Percentiles rank a stretch among this genome's conserved stretches.
Conservation (phyloP, 2,888 invertebrate genomes). For the Psylliodes chrysocephalus region DNA sequence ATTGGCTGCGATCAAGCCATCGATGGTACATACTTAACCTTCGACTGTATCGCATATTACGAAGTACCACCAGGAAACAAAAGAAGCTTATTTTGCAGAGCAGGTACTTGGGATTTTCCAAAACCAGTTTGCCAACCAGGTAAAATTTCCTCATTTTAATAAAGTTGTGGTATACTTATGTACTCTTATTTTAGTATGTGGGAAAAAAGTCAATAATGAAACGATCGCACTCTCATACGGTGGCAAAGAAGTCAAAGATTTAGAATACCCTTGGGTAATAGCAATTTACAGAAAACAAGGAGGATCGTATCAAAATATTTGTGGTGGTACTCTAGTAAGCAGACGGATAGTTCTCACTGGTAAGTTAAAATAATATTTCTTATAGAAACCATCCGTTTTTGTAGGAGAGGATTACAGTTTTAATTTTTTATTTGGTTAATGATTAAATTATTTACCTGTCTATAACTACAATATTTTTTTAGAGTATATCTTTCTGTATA, state of each 20-base stretch:
- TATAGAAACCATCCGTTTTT: too few species aligned
- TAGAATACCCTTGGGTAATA: slow-evolving; percentile 40
- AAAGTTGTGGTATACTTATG: not conserved
- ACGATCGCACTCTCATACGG: slow-evolving; percentile 21
- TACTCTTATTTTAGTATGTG: slow-evolving; percentile 33
- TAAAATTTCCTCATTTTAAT: not conserved
- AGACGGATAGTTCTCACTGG: slow-evolving; percentile 36
- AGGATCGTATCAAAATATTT: slow-evolving; percentile 25
- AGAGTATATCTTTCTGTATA: too few species aligned
- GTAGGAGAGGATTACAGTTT: too few species aligned
- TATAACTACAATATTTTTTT: too few species aligned
- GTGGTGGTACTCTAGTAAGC: slow-evolving; percentile 39
- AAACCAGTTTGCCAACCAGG: slow-evolving; percentile 43
- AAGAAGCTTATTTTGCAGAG: slow-evolving; percentile 33
- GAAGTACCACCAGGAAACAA: slow-evolving; percentile 40
- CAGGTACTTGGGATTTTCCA: slow-evolving; percentile 38
- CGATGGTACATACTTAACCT: slow-evolving; percentile 38
- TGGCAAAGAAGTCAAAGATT: slow-evolving; percentile 22
- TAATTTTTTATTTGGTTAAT: too few species aligned
- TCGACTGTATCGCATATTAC: slow-evolving; percentile 36
- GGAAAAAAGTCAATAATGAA: slow-evolving; percentile 34
- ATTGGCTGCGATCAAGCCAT: slow-evolving; percentile 38
- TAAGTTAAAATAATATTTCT: too few species aligned
- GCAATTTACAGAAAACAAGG: slow-evolving; percentile 31
- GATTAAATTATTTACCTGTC: too few species aligned